Percentiles rank a stretch among this genome's conserved stretches.
These are phyloP conservation scores for Euborellia annulipes DNA, from an alignment of 1,140 invertebrate species.

Conservation along the genomic window DNA sequence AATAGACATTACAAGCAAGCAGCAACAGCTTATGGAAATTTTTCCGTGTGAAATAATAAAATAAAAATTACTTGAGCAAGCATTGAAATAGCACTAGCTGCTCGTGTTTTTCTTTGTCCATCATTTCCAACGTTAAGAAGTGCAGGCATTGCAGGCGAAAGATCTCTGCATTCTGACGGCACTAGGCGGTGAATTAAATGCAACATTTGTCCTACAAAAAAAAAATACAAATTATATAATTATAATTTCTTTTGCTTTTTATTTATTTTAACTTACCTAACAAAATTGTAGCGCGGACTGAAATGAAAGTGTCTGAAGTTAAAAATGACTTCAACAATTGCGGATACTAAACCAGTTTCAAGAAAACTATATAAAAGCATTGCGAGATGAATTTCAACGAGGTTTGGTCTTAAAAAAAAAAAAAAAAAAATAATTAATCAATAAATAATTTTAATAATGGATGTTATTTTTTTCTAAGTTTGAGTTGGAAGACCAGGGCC, in stretches of 20 bases:
- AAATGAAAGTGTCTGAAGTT: slow-evolving; percentile 72
- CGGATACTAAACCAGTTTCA: slow-evolving; percentile 69
- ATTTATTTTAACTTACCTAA: too few species aligned
- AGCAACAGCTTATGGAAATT: too few species aligned
- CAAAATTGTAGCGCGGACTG: slow-evolving; percentile 75
- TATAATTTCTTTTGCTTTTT: too few species aligned
- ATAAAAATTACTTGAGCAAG: too few species aligned
- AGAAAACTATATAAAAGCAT: slow-evolving; percentile 75
- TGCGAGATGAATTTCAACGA: slow-evolving; percentile 81
- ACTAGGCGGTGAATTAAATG: slow-evolving; percentile 70
- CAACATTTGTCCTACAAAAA: slow-evolving; percentile 63
- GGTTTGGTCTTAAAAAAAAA: slow-evolving; percentile 53
- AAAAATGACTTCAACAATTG: slow-evolving; percentile 83
- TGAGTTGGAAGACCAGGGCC: too few species aligned
- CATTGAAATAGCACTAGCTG: too few species aligned
- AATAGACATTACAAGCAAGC: too few species aligned
- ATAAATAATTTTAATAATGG: too few species aligned
- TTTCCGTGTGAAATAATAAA: too few species aligned
- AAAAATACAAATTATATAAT: too few species aligned
- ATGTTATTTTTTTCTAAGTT: too few species aligned
- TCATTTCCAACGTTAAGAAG: slow-evolving; percentile 32
- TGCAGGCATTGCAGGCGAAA: slow-evolving; percentile 64
- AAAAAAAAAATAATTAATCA: slow-evolving; percentile 7
- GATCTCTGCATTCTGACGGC: slow-evolving; percentile 66
- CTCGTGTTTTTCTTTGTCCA: too few species aligned